phyloP scores from a whole-genome alignment of 2,797 vertebrate genomes.

The Pseudocheirus occidentalis region DNA sequence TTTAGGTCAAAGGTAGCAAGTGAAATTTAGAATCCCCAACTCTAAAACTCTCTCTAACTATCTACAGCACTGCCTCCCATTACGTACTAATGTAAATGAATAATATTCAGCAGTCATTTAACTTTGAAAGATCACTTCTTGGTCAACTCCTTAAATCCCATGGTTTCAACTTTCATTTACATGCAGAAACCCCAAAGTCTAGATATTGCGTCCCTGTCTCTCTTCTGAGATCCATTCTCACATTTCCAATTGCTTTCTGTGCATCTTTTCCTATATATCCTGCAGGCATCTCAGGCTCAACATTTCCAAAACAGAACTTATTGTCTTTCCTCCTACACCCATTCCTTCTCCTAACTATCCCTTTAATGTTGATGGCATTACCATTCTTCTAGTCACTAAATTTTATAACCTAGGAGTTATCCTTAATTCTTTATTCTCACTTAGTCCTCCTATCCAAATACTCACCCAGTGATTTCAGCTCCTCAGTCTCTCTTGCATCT shows the following conservation, averaged over 20 bases:
- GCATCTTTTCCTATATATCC: not conserved
- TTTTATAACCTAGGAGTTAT: not conserved
- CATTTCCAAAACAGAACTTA: not conserved
- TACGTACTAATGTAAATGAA: no score
- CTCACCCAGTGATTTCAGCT: not conserved
- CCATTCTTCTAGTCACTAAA: not conserved
- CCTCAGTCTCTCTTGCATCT: not conserved
- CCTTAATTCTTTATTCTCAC: constrained; percentile 10
- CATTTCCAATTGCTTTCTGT: not conserved
- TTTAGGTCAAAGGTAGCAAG: no score
- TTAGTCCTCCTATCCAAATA: not conserved
- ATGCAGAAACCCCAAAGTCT: not conserved
- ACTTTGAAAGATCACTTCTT: no score
- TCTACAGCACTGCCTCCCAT: no score
- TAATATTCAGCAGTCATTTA: no score
- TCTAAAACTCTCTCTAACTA: no score
- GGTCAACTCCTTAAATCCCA: no score
- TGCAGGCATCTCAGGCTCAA: not conserved
- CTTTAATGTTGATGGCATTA: no score
- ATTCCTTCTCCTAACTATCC: no score
- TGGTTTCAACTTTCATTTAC: not conserved
- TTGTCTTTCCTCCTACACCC: not conserved
- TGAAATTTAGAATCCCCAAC: no score
- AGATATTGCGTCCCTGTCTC: not conserved
- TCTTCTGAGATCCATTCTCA: not conserved